Evolutionary conservation across 2,113 vertebrate genomes (phyloP).

Genomic region (Gadus macrocephalus): DNA sequence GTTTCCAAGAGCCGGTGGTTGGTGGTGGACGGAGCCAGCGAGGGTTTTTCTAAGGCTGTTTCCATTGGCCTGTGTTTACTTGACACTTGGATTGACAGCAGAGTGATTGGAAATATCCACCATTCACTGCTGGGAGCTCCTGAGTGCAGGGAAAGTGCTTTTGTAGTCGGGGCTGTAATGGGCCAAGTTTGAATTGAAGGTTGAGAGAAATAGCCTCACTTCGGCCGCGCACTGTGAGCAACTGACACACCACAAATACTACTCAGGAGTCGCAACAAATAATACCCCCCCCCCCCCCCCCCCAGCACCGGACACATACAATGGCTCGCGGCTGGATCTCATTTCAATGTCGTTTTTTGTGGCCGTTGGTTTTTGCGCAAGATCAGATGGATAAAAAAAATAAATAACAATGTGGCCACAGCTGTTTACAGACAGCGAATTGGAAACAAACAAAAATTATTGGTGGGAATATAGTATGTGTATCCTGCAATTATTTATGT

Average conservation of each 20-base stretch:
- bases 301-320: constrained; percentile 58
- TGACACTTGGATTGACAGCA: constrained; percentile 82
- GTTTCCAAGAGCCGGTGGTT: constrained; percentile 66
- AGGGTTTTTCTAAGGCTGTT: constrained; percentile 75
- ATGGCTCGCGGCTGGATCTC: constrained; percentile 59
- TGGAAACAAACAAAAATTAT: too few species aligned
- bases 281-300: neutral
- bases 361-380: constrained; percentile 44
- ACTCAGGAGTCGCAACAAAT: constrained; percentile 65
- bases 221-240: constrained; percentile 71
- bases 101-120: constrained; percentile 84
- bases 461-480: too few species aligned
- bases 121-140: constrained; percentile 76
- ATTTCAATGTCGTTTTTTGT: constrained; percentile 70
- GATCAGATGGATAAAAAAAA: constrained; percentile 37
- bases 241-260: constrained; percentile 79
- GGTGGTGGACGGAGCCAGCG: constrained; percentile 65
- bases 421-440: too few species aligned
- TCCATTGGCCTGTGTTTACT: constrained; percentile 80
- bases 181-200: constrained; percentile 83
- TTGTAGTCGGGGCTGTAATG: constrained; percentile 83
- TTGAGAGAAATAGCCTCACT: constrained; percentile 79
- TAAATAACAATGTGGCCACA: too few species aligned
- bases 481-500: too few species aligned
- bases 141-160: constrained; percentile 81